Evolutionary conservation across 2,113 vertebrate species (phyloP), one percentile per base, ranked within the genome.

Genomic region (Connochaetes taurinus): DNA sequence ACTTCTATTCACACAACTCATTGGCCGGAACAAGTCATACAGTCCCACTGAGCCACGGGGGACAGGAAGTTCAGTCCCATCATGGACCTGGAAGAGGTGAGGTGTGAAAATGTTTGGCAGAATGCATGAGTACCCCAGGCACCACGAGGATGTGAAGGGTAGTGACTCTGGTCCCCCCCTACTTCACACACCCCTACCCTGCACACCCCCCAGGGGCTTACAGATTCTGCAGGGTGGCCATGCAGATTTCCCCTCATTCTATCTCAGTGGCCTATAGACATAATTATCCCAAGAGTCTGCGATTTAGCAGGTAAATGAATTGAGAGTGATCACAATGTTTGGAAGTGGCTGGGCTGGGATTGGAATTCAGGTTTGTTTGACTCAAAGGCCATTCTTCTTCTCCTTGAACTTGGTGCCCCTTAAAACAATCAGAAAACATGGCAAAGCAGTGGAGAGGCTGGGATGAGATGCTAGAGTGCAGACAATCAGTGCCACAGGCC

Each of bases 81-180:
- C 36, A 2, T 7, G 11, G 55, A 21, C 31, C 83, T n/a, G 33
- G 60, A 80, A 45, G 2, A 9, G 16, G 7, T 11, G 50, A 19
- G 36, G 78, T 43, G 13, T 16, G 47, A 84, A 90, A 76, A 31
- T 33, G 31, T 52, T 67, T 71, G 91, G 36, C 31, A 86, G 47
- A 80, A 40, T 7, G 27, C 60, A 13, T 43, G 87, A n/a, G 12
- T n/a, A 15, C 5, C 19, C 45, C 10, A n/a, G 87, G 62, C 27
- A 11, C 21, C 12, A 1, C 0, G 5, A 21, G 47, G 17, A 12
- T 23, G 6, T 47, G 62, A 76, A 19, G 6, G 25, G 64, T 29
- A 36, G 87, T 29, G 74, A 45, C 43, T 11, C 43, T 45, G n/a
- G 8, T 15, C n/a, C 29, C 15, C 52, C 36, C 8, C 9, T 0